A percentile compares a stretch with the other conserved stretches of the same genome.
phyloP scores from a whole-genome alignment of 1,140 invertebrate species.

The Leptinotarsa texana region DNA sequence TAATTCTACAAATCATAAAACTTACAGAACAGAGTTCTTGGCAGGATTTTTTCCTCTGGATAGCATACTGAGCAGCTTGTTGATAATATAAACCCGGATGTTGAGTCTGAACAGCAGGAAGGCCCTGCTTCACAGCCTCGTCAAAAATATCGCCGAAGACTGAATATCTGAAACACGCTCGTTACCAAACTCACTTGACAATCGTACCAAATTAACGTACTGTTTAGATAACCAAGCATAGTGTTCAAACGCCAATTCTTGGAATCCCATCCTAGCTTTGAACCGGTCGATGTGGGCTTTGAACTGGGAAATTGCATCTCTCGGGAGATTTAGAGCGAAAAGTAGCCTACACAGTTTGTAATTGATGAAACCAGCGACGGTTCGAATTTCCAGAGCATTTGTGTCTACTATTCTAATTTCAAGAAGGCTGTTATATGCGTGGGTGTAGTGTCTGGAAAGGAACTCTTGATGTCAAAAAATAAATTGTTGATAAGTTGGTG shows the following conservation, averaged over 20 bases:
- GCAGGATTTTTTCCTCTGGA: conserved; percentile 75
- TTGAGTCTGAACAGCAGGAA: conserved; percentile 90
- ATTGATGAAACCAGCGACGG: conserved; percentile 92
- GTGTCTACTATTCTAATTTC: conserved; percentile 87
- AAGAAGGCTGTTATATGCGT: conserved; percentile 86
- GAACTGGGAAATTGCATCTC: conserved; percentile 94
- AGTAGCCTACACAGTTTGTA: conserved; percentile 92
- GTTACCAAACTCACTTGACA: neutral
- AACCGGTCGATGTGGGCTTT: conserved; percentile 89
- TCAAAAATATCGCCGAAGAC: conserved; percentile 94
- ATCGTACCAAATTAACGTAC: conserved; percentile 59
- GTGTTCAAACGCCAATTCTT: conserved; percentile 91
- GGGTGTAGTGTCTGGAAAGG: conserved; percentile 81
- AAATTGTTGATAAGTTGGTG: too few relatives aligned
- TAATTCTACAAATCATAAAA: neutral
- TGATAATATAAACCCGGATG: conserved; percentile 97
- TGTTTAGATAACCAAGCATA: conserved; percentile 96
- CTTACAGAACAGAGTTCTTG: conserved; percentile 73
- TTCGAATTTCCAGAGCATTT: conserved; percentile 92
- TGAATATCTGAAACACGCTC: conserved; percentile 58
- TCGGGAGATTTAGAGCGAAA: conserved; percentile 84
- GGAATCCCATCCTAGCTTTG: conserved; percentile 73
- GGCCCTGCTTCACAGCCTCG: conserved; percentile 86
- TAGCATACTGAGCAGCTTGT: conserved; percentile 86
- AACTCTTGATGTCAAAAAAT: too few relatives aligned